Conservation (phyloP, 2,797 vertebrate genomes). For the Labroides dimidiatus region DNA sequence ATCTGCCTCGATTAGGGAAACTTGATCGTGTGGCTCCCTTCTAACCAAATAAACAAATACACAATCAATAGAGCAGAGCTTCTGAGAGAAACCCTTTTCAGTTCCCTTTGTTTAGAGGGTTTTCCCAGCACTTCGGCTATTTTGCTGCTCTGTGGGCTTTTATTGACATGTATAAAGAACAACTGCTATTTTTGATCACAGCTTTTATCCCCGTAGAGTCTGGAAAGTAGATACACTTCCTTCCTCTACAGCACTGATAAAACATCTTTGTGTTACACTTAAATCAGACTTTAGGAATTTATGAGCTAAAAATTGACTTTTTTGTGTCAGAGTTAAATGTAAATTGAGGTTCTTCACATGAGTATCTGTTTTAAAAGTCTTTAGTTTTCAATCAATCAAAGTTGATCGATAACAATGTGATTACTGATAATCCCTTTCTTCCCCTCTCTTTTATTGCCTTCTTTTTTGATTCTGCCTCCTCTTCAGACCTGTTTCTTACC, state of each 20-base stretch:
- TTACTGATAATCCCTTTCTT: slow-evolving; percentile 4
- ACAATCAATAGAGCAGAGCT: slow-evolving; percentile 66
- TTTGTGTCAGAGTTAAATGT: neutral
- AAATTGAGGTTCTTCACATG: neutral
- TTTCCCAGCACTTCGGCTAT: slow-evolving; percentile 64
- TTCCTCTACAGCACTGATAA: neutral
- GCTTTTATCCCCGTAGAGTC: slow-evolving; percentile 30
- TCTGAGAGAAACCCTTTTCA: slow-evolving; percentile 43
- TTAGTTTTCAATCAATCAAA: neutral
- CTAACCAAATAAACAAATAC: slow-evolving; percentile 78
- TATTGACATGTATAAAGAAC: slow-evolving; percentile 54
- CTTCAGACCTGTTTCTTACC: slow-evolving; percentile 29
- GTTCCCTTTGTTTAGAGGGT: slow-evolving; percentile 30
- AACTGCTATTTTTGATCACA: slow-evolving; percentile 60
- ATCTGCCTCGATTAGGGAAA: slow-evolving; percentile 77
- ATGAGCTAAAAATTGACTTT: neutral
- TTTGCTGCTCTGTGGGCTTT: slow-evolving; percentile 32
- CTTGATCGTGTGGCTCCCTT: slow-evolving; percentile 67
- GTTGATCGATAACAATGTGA: neutral
- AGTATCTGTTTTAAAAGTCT: neutral
- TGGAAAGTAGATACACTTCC: slow-evolving; percentile 27
- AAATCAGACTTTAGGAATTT: slow-evolving; percentile 1
- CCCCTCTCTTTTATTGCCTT: neutral
- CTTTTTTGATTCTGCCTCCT: slow-evolving; percentile 16
- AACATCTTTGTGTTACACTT: neutral